A percentile compares a stretch with the other conserved stretches of the same genome.
These are phyloP conservation scores for Agonopterix alstromeriana DNA, from an alignment of 2,888 invertebrate genomes.

Conservation along the genomic window DNA sequence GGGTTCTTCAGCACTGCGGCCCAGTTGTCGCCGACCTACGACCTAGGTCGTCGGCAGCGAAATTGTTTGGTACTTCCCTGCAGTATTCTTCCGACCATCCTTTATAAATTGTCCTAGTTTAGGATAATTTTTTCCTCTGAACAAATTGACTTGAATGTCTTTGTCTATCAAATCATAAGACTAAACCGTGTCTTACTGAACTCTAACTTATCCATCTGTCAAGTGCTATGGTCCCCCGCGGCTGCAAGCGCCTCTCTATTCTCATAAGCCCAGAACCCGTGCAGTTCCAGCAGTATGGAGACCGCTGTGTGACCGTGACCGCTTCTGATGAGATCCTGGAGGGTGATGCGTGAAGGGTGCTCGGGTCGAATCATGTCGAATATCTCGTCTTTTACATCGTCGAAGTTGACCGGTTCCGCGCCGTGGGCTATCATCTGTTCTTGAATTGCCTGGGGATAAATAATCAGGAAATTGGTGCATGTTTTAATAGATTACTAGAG, in stretches of 20 bases:
- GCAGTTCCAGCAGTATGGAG: conserved; percentile 95
- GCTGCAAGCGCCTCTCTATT: conserved; percentile 89
- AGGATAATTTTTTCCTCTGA: too few species aligned
- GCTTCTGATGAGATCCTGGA: conserved; percentile 89
- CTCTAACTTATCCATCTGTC: conserved; percentile 12
- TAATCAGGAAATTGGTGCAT: too few species aligned
- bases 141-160: not conserved
- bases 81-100: too few species aligned
- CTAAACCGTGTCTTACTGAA: not conserved
- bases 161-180: not conserved
- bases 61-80: too few species aligned
- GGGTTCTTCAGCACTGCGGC: too few species aligned
- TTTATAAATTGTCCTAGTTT: too few species aligned
- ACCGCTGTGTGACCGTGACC: conserved; percentile 96
- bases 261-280: conserved; percentile 98
- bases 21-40: too few species aligned
- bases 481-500: too few species aligned
- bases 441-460: conserved; percentile 84
- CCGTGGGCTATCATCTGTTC: conserved; percentile 92
- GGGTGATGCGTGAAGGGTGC: conserved; percentile 88
- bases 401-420: conserved; percentile 93
- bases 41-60: too few species aligned
- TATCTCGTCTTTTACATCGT: conserved; percentile 97
- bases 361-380: conserved; percentile 98
- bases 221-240: conserved; percentile 78